Evolutionary conservation across 1,140 invertebrate species (phyloP), one percentile per base, ranked within the genome.

Genomic region (Diorhabda elongata): DNA sequence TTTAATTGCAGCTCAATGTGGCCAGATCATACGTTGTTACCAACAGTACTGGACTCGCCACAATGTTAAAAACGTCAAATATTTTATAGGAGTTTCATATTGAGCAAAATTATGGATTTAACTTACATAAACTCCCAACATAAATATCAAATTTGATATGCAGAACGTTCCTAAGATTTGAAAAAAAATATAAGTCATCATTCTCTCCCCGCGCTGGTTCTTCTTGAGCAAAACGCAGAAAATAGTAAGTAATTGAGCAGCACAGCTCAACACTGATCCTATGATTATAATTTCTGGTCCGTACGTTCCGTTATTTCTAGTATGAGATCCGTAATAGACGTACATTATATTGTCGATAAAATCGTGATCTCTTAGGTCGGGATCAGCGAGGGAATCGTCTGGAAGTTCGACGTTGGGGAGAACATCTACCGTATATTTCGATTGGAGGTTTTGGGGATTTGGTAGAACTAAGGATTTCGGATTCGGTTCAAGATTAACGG

Each of bases 311-410:
- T 69, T 70, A 71, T 73, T 76, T 61, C 78, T 77, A 41, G 76
- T 77, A 52, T 79, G 75, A 9, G 81, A 77, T 57, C 84, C 85
- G 76, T 85, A 86, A 74, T 86, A 86, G 41, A 86, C 84, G 69
- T 85, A 86, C 84, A 86, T 85, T 62, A 86, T 81, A 69, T 83
- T 84, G 74, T 86, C 85, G 63, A 86, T 86, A 60, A 83, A 81
- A 73, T 85, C 83, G 71, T 84, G 84, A 70, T 84, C 83, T 70
- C 80, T 78, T 9, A 84, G 73, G 72, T 84, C 83, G 2, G 75
- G 72, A 74, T 81, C 80, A 3, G 79, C 79, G 42, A 80, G 66
- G 5, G 76, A 77, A 70, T 81, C 78, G 61, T 79, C 78, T 5
- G 80, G 80, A 7, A 81, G 66, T 67, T 80, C 79, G 4, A 80